phyloP scores from a whole-genome alignment of 2,797 vertebrate species.

The Anguilla pacifica region DNA sequence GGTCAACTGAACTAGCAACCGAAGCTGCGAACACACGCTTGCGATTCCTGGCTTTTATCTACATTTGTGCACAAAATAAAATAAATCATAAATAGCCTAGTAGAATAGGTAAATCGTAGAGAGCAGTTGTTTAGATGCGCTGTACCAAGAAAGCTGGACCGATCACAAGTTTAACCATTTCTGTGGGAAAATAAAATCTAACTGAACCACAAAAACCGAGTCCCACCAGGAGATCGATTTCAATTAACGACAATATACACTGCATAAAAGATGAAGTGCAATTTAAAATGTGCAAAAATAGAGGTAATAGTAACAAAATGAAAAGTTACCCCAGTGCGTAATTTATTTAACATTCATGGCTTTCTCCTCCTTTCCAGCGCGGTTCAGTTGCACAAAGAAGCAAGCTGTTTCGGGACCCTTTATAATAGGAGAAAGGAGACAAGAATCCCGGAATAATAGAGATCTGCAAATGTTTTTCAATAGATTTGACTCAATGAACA shows the following conservation, averaged over 20 bases:
- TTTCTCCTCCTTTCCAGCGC: constrained; percentile 64
- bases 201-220: background rate
- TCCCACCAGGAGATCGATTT: constrained; percentile 7
- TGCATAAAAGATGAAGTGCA: background rate
- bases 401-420: constrained; percentile 74
- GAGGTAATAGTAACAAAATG: constrained; percentile 38
- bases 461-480: constrained; percentile 82
- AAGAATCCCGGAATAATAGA: constrained; percentile 80
- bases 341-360: constrained; percentile 73
- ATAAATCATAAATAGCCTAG: background rate
- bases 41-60: background rate
- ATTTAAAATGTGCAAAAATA: constrained; percentile 35
- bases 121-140: background rate
- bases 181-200: background rate
- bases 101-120: background rate
- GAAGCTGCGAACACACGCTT: background rate
- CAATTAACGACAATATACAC: constrained; percentile 22
- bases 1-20: background rate
- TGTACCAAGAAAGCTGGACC: background rate
- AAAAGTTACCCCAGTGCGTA: constrained; percentile 64
- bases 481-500: constrained; percentile 78
- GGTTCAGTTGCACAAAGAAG: constrained; percentile 69
- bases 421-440: constrained; percentile 72
- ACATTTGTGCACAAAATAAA: background rate
- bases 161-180: background rate